Evolutionary conservation across 2,888 invertebrate species (phyloP).

Genomic region (Andrena camellia): DNA sequence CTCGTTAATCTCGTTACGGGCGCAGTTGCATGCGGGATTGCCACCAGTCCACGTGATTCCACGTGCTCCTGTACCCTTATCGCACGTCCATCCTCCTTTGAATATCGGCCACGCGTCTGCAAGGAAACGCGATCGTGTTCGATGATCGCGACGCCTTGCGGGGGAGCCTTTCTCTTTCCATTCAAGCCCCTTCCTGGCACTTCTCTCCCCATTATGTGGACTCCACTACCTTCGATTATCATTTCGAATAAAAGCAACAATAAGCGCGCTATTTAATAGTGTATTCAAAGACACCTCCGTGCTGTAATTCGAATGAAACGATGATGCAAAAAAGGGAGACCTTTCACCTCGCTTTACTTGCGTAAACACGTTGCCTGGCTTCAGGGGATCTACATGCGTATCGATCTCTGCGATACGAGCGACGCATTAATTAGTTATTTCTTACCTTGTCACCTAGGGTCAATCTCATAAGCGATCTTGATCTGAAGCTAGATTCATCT

Average conservation of each 20-base stretch:
- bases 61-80: conserved; percentile 35
- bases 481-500: no score
- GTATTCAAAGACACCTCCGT: no score
- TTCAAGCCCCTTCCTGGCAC: not conserved
- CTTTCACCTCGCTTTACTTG: conserved; percentile 43
- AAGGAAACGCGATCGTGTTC: no score
- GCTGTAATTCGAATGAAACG: not conserved
- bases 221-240: no score
- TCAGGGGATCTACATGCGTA: conserved; percentile 58
- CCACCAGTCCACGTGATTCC: conserved; percentile 5
- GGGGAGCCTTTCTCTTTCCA: conserved; percentile 14
- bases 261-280: no score
- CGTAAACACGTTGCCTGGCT: conserved; percentile 70
- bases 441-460: not conserved
- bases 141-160: not conserved
- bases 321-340: not conserved
- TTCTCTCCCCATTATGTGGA: no score
- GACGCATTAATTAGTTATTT: not conserved
- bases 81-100: not conserved
- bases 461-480: not conserved
- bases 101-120: not conserved
- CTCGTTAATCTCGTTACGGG: conserved; percentile 59
- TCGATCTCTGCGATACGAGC: not conserved
- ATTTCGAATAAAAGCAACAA: no score
- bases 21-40: conserved; percentile 28